Base-by-base conservation (phyloP, 2,888 invertebrate genomes). In the Synergus itoensis region DNA sequence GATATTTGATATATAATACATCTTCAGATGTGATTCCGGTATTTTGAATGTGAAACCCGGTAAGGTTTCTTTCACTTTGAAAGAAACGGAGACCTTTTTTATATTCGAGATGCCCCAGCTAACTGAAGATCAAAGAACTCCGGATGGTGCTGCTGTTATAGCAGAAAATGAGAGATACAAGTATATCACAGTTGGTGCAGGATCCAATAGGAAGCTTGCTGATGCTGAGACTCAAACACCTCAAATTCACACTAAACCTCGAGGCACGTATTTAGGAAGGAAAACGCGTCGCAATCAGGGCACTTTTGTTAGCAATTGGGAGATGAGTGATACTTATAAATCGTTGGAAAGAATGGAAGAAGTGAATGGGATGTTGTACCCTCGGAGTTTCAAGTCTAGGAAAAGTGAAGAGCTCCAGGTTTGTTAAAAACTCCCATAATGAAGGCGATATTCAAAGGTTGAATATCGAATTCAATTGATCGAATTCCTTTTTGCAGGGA, bases 281-380 rank as follows among this genome's bases (percentile, higher is more conserved):
- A 93, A 94, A 0, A 92, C 92, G 78, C 94, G 94, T 79, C 93
- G 92, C 77, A 94, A 95, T 86, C 93, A 93, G 4, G 93, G 93
- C 1, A 93, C 95, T 0, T 96, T 95, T 88, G 96, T 96, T 0
- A 96, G 96, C 0, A 93, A 95, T 87, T 97, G 96, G 94, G 96
- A 96, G 85, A 96, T 97, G 95, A 94, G 95, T 86, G 97, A 97
- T 87, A 95, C 95, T 0, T 96, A 95, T 9, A 36, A 80, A 48
- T 45, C 57, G n/a, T 11, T 41, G 8, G 48, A 73, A 12, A 18
- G 18, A 40, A 78, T 65, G 62, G 53, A 45, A 28, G 16, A 64
- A 21, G 41, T 63, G 3, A 45, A 73, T n/a, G 73, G 73, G n/a
- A 40, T 73, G 53, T n/a, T 73, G 36, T 73, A 73, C 53, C 73